Evolutionary conservation across 2,113 vertebrate species (phyloP), one percentile per base, ranked within the genome.

Genomic region (Pterocles burchelli): DNA sequence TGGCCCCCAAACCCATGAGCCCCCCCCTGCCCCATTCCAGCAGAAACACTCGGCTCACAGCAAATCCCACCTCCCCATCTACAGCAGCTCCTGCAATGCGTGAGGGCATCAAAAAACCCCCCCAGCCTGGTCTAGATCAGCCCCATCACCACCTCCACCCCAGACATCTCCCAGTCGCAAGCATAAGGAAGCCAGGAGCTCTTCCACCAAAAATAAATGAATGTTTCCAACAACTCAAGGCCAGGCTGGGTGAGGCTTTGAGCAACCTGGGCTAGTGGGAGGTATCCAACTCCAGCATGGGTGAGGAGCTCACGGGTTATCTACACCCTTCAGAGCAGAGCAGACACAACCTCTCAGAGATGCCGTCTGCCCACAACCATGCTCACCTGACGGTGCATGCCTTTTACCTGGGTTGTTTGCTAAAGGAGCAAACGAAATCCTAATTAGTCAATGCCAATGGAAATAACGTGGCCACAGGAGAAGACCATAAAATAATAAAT

Each of bases 121-220:
- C 19, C 25, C 49, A 22, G 3, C 48, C 41, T 7, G 15, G 43
- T 36, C 58, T 10, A 7, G 68, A 17, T 28, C 4, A 0, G 31
- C 9, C 21, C 45, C 70, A 26, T 10, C 74, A 13, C 45, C 13
- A 1, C n/a, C 79, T 46, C 43, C 72, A 51, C 9, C 36, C 46
- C 26, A 1, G 1, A 4, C 28, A 11, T 11, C 7, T 0, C 68
- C 58, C 38, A 2, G 16, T 29, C 29, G 3, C 41, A 22, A 1
- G 0, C 1, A 28, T 19, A 22, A 25, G 41, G 87, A 52, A 41
- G 25, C 2, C 28, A 17, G 11, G 58, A 77, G 49, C 58, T 25
- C 11, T 13, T 77, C 41, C 8, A 2, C 45, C 13, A 46, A 52
- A 70, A 70, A 10, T 4, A 34, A 82, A 63, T 1, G 1, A n/a